Conservation (phyloP, 53 echinoderm and acorn worm genomes). For the Temnopleurus reevesii region DNA sequence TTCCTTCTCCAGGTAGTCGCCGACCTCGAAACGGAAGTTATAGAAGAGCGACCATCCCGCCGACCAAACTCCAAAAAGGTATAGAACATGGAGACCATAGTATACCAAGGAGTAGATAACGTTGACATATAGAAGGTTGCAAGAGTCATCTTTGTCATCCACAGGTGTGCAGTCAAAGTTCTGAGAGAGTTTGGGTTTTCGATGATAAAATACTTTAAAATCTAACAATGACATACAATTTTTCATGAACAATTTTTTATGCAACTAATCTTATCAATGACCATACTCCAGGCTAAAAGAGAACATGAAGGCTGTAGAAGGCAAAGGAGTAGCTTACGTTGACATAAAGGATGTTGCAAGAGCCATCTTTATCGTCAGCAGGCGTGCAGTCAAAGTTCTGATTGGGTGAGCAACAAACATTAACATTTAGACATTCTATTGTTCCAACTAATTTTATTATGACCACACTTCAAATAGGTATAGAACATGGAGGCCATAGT, state of each 20-base stretch:
- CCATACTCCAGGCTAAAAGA: conserved; percentile 82
- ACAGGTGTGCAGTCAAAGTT: conserved; percentile 51
- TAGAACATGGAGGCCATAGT: conserved; percentile 77
- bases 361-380: background rate
- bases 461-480: conserved; percentile 84
- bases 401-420: too few relatives aligned
- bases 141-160: conserved; percentile 29
- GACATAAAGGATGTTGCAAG: conserved; percentile 50
- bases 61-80: conserved; percentile 80
- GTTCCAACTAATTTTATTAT: too few relatives aligned
- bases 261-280: too few relatives aligned
- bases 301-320: conserved; percentile 76
- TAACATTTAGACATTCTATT: too few relatives aligned
- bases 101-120: conserved; percentile 66
- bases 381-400: conserved; percentile 62
- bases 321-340: conserved; percentile 61
- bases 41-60: conserved; percentile 70
- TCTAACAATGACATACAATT: too few relatives aligned
- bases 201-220: too few relatives aligned
- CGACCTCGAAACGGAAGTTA: conserved; percentile 82
- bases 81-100: conserved; percentile 80
- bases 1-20: conserved; percentile 82
- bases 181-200: background rate
- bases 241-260: too few relatives aligned
- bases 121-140: conserved; percentile 49